Base-by-base conservation (phyloP, 2,797 vertebrate species). In the Hydrophis major region DNA sequence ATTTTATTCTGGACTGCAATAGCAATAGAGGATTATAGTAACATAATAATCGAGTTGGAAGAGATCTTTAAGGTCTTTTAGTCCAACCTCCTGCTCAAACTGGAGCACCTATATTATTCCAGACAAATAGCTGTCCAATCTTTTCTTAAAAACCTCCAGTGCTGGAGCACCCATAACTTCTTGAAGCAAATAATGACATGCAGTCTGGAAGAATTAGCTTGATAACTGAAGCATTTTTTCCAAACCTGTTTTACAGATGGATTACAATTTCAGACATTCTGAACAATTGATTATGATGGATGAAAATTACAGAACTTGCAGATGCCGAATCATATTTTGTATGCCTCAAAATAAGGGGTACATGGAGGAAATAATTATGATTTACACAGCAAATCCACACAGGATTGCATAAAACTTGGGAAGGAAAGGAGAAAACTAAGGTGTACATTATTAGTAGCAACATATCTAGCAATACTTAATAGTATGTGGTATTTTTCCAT, bases 1-100 rank as follows among this genome's bases (percentile, higher is more conserved):
- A 92, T 94, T 92, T 57, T 88, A 89, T 4, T 94, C 57, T 92
- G 47, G 83, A 93, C 28, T 95, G 94, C 94, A 89, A 89, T 66
- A 95, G 89, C 2, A 37, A 47, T 47, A 37, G n/a, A 83, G 32
- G 22, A 57, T 88, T 90, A 66, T 88, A 91, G 4, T 53, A 88
- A 90, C 28, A n/a, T 12, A 66, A 66, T 66, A 66, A 66, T 27
- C n/a, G 61, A 63, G 61, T 66, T 66, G 12, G 11, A 28, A 66
- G 61, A 28, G 12, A n/a, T 66, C 27, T n/a, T 66, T 28, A 27
- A 66, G 61, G 28, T 66, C 61, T 66, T 66, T n/a, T 66, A n/a
- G 11, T 66, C 61, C 27, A 63, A 63, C 61, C 4, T 63, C 27
- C 27, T 63, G 11, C 27, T 63, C 61, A 66, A 66, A 4, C 12